Conservation (phyloP, 2,888 invertebrate species). For the Timema podura region DNA sequence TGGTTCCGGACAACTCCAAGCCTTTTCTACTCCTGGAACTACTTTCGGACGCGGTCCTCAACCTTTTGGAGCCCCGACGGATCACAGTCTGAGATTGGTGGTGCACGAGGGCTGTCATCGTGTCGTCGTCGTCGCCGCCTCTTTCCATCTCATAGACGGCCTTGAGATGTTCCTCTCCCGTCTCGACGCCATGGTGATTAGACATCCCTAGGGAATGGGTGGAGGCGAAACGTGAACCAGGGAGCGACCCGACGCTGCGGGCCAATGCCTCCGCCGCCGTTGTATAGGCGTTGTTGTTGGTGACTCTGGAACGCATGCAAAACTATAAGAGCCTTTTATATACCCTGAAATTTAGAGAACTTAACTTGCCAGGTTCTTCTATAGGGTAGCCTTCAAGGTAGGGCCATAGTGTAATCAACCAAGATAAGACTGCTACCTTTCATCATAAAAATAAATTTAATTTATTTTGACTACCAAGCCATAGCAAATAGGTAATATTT, state of each 20-base stretch:
- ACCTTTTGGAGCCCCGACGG: slow-evolving; percentile 33
- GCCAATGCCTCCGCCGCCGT: slow-evolving; percentile 70
- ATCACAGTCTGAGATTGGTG: not conserved
- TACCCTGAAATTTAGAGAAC: no score
- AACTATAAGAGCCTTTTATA: no score
- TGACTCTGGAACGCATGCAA: no score
- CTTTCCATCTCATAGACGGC: slow-evolving; percentile 2
- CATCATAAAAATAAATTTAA: no score
- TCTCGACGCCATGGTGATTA: not conserved
- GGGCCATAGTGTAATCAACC: no score
- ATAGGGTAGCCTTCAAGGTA: no score
- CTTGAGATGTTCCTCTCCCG: slow-evolving; percentile 11
- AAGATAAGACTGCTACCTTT: no score
- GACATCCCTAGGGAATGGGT: slow-evolving; percentile 19
- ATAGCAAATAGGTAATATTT: no score
- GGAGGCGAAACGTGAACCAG: slow-evolving; percentile 20
- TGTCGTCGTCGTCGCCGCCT: not conserved
- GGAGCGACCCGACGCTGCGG: slow-evolving; percentile 42
- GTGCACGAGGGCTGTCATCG: not conserved
- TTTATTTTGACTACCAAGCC: no score
- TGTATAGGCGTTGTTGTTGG: slow-evolving; percentile 67
- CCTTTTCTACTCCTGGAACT: slow-evolving; percentile 23
- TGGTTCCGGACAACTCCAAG: slow-evolving; percentile 37
- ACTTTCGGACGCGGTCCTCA: slow-evolving; percentile 35
- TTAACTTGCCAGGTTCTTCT: no score